Percentiles rank a stretch among this genome's conserved stretches.
These are phyloP conservation scores for Ephydatia muelleri DNA, from an alignment of 37 sponge, comb jelly and placozoan species.

Conservation along the genomic window DNA sequence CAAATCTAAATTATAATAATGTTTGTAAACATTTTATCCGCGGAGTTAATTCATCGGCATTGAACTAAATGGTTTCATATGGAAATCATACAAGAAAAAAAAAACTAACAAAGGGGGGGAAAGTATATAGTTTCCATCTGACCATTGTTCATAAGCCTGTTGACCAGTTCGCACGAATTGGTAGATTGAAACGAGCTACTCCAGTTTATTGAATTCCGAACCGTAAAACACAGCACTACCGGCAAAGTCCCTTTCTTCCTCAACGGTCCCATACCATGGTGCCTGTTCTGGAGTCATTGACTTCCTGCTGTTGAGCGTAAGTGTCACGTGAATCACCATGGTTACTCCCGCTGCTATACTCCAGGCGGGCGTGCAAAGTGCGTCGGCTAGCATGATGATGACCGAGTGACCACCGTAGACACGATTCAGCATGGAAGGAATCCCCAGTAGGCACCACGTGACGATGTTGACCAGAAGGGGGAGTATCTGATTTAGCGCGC, in stretches of 20 bases:
- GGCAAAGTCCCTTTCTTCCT: neutral
- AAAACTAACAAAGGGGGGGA: too few species aligned
- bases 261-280: neutral
- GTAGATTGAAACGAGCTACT: neutral
- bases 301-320: neutral
- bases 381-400: neutral
- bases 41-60: too few species aligned
- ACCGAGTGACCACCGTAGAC: neutral
- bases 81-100: too few species aligned
- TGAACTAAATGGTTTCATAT: too few species aligned
- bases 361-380: neutral
- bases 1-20: too few species aligned
- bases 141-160: too few species aligned
- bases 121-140: too few species aligned
- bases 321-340: neutral
- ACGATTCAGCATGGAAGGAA: neutral
- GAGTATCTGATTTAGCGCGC: neutral
- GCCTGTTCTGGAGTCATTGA: neutral
- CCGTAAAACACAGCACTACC: neutral
- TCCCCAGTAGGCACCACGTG: neutral
- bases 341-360: neutral
- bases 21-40: too few species aligned
- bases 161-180: conserved; percentile 8
- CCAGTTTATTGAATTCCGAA: neutral
- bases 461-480: neutral